These are phyloP conservation scores for Carposina sasakii DNA, from an alignment of 1,140 invertebrate genomes.

Conservation along the genomic window DNA sequence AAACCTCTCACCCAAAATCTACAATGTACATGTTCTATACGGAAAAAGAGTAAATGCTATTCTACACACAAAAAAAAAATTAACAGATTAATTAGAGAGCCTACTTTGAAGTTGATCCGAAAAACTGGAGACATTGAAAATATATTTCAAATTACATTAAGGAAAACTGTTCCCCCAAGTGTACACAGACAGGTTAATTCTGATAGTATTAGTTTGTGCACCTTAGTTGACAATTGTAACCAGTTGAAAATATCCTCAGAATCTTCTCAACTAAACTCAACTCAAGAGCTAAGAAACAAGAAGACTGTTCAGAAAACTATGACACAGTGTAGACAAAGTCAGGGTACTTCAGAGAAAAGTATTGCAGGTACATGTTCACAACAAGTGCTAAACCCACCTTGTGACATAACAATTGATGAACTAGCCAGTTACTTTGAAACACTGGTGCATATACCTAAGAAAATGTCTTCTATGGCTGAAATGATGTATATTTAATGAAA, in stretches of 20 bases:
- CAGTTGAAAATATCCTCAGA: slow-evolving; percentile 52
- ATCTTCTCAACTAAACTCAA: slow-evolving; percentile 21
- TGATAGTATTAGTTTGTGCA: slow-evolving; percentile 44
- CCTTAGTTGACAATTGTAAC: slow-evolving; percentile 54
- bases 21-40: slow-evolving; percentile 44
- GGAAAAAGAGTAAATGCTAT: slow-evolving; percentile 38
- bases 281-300: slow-evolving; percentile 28
- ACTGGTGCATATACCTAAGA: slow-evolving; percentile 94
- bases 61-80: slow-evolving; percentile 54
- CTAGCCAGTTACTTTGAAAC: slow-evolving; percentile 94
- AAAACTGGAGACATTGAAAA: slow-evolving; percentile 25
- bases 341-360: slow-evolving; percentile 34
- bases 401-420: slow-evolving; percentile 91
- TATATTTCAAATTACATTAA: no score
- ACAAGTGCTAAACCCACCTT: slow-evolving; percentile 78
- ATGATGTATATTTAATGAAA: slow-evolving; percentile 97
- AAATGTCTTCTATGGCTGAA: slow-evolving; percentile 96
- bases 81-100: slow-evolving; percentile 55
- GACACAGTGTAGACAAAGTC: slow-evolving; percentile 27
- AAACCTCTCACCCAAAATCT: slow-evolving; percentile 16
- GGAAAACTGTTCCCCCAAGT: slow-evolving; percentile 28
- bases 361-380: slow-evolving; percentile 73
- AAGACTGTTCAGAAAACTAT: slow-evolving; percentile 40
- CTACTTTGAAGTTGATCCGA: slow-evolving; percentile 52
- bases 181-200: slow-evolving; percentile 22